These are phyloP conservation scores for Stenodema calcarata DNA, from an alignment of 2,888 invertebrate species.

Conservation along the genomic window DNA sequence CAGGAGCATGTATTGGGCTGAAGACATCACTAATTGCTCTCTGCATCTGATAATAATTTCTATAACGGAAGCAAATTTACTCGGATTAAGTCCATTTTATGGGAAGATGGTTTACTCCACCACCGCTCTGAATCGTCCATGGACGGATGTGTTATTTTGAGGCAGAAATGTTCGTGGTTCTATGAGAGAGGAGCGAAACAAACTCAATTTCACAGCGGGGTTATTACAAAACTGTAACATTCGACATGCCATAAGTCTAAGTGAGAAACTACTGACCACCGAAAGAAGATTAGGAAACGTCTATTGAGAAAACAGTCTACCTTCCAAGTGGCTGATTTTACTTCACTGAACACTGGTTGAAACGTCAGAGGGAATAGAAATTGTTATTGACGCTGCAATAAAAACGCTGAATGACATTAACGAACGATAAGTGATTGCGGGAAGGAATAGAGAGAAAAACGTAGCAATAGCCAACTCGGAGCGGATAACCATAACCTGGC, in stretches of 20 bases:
- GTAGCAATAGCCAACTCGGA: not conserved
- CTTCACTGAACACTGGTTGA: not conserved
- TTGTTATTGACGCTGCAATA: not conserved
- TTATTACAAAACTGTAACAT: slow-evolving; percentile 35
- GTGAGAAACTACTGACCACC: slow-evolving; percentile 18
- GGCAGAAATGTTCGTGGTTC: not conserved
- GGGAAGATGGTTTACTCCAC: not conserved
- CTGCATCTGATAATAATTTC: slow-evolving; percentile 61
- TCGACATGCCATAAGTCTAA: slow-evolving; percentile 39
- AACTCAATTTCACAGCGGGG: slow-evolving; percentile 9
- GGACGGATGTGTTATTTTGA: not conserved
- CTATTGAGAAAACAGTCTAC: not conserved
- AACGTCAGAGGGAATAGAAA: not conserved
- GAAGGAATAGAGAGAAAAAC: not conserved
- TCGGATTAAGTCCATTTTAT: not conserved
- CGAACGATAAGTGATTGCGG: not conserved
- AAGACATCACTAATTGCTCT: slow-evolving; percentile 55
- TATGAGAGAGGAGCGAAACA: slow-evolving; percentile 6
- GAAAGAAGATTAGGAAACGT: not conserved
- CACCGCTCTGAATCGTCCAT: slow-evolving; percentile 24
- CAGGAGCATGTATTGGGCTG: slow-evolving; percentile 56
- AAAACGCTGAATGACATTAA: not conserved
- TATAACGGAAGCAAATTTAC: slow-evolving; percentile 19
- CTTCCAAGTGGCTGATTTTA: not conserved
- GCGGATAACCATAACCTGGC: not conserved